Conservation (phyloP, 30 jellyfish, hydroid and myxozoan species). For the Aurelia sp. region DNA sequence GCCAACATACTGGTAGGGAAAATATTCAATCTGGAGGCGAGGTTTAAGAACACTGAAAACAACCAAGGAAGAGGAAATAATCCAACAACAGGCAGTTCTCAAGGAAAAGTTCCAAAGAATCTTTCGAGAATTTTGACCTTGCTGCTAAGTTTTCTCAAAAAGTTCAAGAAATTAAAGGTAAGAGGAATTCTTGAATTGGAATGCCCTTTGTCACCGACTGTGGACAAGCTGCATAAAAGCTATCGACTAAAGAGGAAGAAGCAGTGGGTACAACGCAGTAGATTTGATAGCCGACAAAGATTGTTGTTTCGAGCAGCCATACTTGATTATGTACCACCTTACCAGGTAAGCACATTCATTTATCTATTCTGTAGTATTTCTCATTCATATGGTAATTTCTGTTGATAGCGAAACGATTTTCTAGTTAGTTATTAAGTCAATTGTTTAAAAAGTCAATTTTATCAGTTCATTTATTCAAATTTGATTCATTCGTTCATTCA, state of each 20-base stretch:
- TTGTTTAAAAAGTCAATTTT: too few species aligned
- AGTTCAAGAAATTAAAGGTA: conserved; percentile 49
- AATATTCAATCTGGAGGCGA: conserved; percentile 10
- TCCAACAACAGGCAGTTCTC: background rate
- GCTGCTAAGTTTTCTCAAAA: conserved; percentile 22
- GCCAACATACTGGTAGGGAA: conserved; percentile 38
- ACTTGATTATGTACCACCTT: conserved; percentile 47
- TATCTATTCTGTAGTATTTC: too few species aligned
- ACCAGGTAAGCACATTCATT: conserved; percentile 30
- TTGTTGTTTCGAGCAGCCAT: conserved; percentile 55
- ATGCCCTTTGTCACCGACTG: conserved; percentile 49
- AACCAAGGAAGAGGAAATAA: background rate
- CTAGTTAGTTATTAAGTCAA: too few species aligned
- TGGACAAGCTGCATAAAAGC: background rate
- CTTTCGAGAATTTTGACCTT: conserved; percentile 6
- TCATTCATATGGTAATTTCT: too few species aligned
- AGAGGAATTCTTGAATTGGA: conserved; percentile 1
- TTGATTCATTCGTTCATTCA: too few species aligned
- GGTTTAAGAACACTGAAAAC: background rate
- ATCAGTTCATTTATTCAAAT: too few species aligned
- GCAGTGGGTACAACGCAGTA: background rate
- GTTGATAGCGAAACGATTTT: too few species aligned
- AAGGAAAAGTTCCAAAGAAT: conserved; percentile 50
- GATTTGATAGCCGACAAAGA: background rate
- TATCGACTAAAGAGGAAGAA: background rate